Evolutionary conservation across 2,113 vertebrate species (phyloP).

Genomic region (Sakesphorus luctuosus): DNA sequence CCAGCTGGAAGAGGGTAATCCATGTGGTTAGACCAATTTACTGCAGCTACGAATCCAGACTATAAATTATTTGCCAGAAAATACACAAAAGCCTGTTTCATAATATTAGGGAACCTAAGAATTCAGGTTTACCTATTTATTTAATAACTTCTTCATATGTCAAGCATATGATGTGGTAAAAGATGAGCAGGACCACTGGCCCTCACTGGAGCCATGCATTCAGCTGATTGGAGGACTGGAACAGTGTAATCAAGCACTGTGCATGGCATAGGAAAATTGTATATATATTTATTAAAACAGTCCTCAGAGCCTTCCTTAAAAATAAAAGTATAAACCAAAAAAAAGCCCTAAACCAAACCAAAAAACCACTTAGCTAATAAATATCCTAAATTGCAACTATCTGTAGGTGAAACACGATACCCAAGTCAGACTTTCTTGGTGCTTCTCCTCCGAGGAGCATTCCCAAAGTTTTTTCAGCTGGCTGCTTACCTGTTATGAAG

Average conservation of each 20-base stretch:
- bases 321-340: background rate
- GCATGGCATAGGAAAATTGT: background rate
- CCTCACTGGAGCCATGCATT: background rate
- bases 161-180: background rate
- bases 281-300: background rate
- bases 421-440: background rate
- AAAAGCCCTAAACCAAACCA: background rate
- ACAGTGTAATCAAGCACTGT: background rate
- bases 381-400: background rate
- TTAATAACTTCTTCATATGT: background rate
- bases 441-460: background rate
- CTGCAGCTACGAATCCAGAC: background rate
- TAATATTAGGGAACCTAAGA: background rate
- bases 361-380: background rate
- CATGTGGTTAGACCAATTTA: background rate
- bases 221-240: background rate
- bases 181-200: background rate
- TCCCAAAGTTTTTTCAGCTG: background rate
- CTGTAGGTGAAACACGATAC: background rate
- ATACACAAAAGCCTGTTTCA: background rate
- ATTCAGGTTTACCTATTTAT: background rate
- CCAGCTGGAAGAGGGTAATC: background rate
- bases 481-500: constrained; percentile 88
- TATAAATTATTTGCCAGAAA: background rate
- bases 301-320: background rate